These are phyloP conservation scores for Graphium colonna DNA, from an alignment of 2,888 invertebrate genomes.

Conservation along the genomic window DNA sequence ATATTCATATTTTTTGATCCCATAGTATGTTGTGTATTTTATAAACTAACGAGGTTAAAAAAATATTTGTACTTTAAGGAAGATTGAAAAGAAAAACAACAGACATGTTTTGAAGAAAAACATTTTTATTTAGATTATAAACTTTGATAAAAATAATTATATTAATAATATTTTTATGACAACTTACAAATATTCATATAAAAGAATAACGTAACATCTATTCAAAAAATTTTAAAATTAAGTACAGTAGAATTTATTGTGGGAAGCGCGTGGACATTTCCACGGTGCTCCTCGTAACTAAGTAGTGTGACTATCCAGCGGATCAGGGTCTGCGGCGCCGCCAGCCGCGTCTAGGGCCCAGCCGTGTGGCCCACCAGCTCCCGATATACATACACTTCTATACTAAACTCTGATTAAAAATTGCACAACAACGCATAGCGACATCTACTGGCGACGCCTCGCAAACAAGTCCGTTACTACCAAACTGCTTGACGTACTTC, in stretches of 20 bases:
- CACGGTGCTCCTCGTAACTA: conserved; percentile 68
- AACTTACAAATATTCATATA: conserved; percentile 79
- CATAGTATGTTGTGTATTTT: no score
- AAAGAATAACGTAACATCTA: conserved; percentile 80
- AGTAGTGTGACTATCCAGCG: conserved; percentile 63
- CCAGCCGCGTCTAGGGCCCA: conserved; percentile 18
- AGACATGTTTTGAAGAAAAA: conserved; percentile 76
- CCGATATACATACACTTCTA: conserved; percentile 34
- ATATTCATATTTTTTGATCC: no score
- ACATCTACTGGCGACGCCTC: conserved; percentile 41
- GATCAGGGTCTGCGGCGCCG: conserved; percentile 32
- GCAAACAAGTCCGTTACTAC: conserved; percentile 50
- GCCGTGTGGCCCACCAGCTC: conserved; percentile 27
- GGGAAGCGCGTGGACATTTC: conserved; percentile 77
- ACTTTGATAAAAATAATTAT: conserved; percentile 82
- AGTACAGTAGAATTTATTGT: conserved; percentile 69
- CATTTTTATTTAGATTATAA: conserved; percentile 81
- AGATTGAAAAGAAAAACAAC: no score
- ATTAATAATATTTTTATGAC: conserved; percentile 80
- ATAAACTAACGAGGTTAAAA: no score
- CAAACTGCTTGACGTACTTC: conserved; percentile 61
- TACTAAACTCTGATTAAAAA: conserved; percentile 50
- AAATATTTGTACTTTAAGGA: no score
- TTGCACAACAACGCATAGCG: conserved; percentile 53
- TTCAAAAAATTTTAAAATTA: conserved; percentile 65